Base-by-base conservation (phyloP, 2,888 invertebrate species). In the Tethea ocularis region DNA sequence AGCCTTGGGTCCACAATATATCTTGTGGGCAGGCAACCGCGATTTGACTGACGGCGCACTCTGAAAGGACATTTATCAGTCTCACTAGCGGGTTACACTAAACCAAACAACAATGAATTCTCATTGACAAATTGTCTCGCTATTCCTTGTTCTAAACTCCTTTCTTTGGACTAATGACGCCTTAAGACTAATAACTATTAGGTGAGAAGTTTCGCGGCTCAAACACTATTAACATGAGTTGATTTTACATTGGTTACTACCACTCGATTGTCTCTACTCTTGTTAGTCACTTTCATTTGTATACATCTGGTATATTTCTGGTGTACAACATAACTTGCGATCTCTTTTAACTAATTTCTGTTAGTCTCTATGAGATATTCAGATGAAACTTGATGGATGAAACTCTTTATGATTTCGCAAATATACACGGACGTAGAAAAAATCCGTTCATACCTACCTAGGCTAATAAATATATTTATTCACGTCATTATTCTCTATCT, bases 61-160 rank as follows among this genome's bases (percentile, higher is more conserved):
- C 88, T 91, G 91, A 93, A 89, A 88, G 92, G 91, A 89, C 91
- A 93, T 92, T 91, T 89, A 91, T 93, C 92, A 91, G 91, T 83
- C 89, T 91, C 91, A 89, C 89, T 89, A 90, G 89, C 84, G 89
- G 90, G 90, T 88, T 89, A 89, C 90, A 87, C 87, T 89, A 89
- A 89, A 91, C 90, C 91, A 91, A 92, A 91, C 91, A 91, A 89
- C 92, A 91, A 91, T 91, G 91, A 90, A 91, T 92, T 88, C 87
- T 88, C 89, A 93, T 93, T 91, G 91, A 91, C 90, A 90, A 92
- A 91, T 93, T 89, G 87, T 92, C 89, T 86, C 82, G 73, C 81
- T 80, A 84, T 89, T 89, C 84, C 86, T 86, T 85, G 84, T 80
- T 79, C 77, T 81, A 80, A 77, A 68, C 76, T 82, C 78, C 78